These are phyloP conservation scores for Centropus unirufus DNA, from an alignment of 2,113 vertebrate genomes.

Conservation along the genomic window DNA sequence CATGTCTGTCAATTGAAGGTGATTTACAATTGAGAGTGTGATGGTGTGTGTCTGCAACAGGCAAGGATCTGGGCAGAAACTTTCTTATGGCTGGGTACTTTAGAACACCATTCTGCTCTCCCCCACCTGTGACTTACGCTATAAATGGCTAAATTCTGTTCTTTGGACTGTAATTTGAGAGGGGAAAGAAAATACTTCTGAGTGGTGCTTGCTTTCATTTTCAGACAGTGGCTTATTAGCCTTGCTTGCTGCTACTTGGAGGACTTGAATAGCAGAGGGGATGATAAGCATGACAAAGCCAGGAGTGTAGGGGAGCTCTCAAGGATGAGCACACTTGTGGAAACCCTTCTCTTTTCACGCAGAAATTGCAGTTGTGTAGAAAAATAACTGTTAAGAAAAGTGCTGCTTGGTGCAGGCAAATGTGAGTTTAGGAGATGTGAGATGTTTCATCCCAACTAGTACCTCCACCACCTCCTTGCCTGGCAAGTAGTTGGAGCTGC, in stretches of 20 bases:
- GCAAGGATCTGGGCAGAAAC: background rate
- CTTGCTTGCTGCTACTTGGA: background rate
- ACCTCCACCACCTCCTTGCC: background rate
- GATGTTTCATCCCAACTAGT: fast-evolving
- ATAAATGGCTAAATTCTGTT: background rate
- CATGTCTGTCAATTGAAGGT: background rate
- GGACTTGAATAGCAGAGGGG: fast-evolving
- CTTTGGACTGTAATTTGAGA: background rate
- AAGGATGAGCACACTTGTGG: fast-evolving
- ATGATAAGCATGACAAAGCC: background rate
- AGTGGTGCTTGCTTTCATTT: fast-evolving
- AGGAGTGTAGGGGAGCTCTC: background rate
- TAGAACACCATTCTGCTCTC: too few relatives aligned
- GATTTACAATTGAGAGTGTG: background rate
- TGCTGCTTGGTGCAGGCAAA: too few relatives aligned
- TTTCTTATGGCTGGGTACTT: fast-evolving
- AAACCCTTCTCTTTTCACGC: background rate
- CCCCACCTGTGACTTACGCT: background rate
- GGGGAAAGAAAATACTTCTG: background rate
- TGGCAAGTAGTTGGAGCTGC: background rate
- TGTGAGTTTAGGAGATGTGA: background rate
- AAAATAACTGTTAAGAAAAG: background rate
- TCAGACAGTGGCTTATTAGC: background rate
- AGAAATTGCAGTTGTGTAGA: too few relatives aligned
- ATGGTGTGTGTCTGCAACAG: background rate